A percentile compares a stretch with the other conserved stretches of the same genome.
phyloP scores from a whole-genome alignment of 1,140 invertebrate genomes.

The Teleopsis dalmanni region DNA sequence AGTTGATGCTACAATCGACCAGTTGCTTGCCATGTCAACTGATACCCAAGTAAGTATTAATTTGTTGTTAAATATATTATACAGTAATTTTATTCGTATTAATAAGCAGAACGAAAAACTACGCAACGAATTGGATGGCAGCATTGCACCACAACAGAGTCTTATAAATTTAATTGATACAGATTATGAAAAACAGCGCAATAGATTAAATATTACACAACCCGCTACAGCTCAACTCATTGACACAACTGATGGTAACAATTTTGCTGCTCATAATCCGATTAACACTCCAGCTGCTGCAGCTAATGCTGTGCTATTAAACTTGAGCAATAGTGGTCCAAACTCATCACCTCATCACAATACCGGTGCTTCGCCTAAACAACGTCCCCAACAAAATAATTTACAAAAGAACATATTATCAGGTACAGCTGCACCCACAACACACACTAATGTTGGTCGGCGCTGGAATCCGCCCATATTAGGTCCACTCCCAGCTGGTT shows the following conservation, averaged over 20 bases:
- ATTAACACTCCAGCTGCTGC: slow-evolving; percentile 2
- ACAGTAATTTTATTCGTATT: slow-evolving; percentile 20
- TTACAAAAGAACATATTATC: slow-evolving; percentile 13
- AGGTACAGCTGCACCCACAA: background rate
- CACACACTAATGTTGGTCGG: slow-evolving; percentile 12
- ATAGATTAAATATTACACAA: too few species aligned
- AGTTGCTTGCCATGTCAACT: slow-evolving; percentile 79
- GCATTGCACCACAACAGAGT: slow-evolving; percentile 38
- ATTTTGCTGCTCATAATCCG: background rate
- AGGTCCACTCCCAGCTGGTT: slow-evolving; percentile 70
- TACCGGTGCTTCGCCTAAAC: slow-evolving; percentile 43
- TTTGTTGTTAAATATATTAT: background rate
- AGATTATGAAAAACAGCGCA: background rate
- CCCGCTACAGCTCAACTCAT: slow-evolving; percentile 11
- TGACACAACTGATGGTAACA: slow-evolving; percentile 12
- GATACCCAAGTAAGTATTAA: slow-evolving; percentile 58
- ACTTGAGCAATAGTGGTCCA: slow-evolving; percentile 16
- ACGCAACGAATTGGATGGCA: slow-evolving; percentile 58
- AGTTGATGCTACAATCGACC: slow-evolving; percentile 89
- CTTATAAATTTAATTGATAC: slow-evolving; percentile 37
- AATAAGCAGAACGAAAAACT: slow-evolving; percentile 58
- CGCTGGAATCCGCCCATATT: slow-evolving; percentile 79
- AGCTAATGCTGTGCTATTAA: slow-evolving; percentile 16
- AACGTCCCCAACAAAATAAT: slow-evolving; percentile 19
- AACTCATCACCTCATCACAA: slow-evolving; percentile 33